A percentile compares a stretch with the other conserved stretches of the same genome.
phyloP scores from a whole-genome alignment of 1,140 invertebrate genomes.

The Oppia nitens region DNA sequence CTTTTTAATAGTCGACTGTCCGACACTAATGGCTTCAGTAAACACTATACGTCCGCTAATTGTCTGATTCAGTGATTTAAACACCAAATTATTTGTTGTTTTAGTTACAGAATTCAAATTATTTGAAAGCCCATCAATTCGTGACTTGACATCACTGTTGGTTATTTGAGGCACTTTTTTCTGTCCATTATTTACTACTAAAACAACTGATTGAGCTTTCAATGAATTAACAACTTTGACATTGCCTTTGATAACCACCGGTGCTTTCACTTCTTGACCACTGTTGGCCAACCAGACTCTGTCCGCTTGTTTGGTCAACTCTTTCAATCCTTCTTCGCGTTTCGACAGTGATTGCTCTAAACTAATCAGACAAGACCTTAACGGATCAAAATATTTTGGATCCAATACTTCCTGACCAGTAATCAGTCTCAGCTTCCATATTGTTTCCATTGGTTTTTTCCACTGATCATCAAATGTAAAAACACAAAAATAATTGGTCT shows the following conservation, averaged over 20 bases:
- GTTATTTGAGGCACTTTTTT: slow-evolving; percentile 1
- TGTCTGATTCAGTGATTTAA: not conserved
- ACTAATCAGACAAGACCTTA: not conserved
- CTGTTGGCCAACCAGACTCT: not conserved
- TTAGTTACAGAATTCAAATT: not conserved
- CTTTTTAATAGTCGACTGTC: not conserved
- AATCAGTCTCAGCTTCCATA: not conserved
- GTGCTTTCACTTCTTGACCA: not conserved
- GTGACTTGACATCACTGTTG: not conserved
- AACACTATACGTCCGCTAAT: not conserved
- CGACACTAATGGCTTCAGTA: not conserved
- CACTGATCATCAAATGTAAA: not conserved
- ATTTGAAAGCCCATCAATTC: not conserved
- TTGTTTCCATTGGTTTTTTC: not conserved
- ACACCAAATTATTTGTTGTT: not conserved
- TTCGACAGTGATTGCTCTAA: not conserved
- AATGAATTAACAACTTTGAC: not conserved
- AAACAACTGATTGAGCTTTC: not conserved
- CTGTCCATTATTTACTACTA: not conserved
- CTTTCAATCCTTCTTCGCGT: not conserved
- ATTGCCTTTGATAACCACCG: not conserved
- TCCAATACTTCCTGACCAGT: not conserved
- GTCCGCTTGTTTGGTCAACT: not conserved
- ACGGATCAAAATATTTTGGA: not conserved
- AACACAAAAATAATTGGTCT: not conserved